These are phyloP conservation scores for Gymnodraco acuticeps DNA, from an alignment of 2,797 vertebrate species.

Conservation along the genomic window DNA sequence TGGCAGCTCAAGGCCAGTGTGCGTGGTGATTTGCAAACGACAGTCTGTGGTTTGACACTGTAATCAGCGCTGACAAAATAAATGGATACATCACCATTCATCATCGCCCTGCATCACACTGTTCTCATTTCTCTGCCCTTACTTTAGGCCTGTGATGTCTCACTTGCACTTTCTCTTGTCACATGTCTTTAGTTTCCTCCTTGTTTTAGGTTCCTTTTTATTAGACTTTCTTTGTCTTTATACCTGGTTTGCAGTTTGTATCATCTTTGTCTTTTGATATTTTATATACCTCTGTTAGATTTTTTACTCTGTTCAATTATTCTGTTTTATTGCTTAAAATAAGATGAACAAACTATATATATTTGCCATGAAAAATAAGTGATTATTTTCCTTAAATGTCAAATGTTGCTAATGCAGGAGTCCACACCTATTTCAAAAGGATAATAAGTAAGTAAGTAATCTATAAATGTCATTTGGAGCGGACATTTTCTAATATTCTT, in stretches of 20 bases:
- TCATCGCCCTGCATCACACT: conserved; percentile 36
- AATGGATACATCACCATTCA: conserved; percentile 55
- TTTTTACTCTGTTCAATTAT: background rate
- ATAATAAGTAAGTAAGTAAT: conserved; percentile 17
- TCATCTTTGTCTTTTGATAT: background rate
- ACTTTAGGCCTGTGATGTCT: conserved; percentile 15
- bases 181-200: conserved; percentile 6
- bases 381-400: background rate
- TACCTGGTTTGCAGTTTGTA: background rate
- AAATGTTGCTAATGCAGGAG: background rate
- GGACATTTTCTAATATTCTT: conserved; percentile 33
- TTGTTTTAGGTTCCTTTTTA: background rate
- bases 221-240: background rate
- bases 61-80: conserved; percentile 69
- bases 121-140: conserved; percentile 23
- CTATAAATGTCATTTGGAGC: conserved; percentile 11
- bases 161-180: background rate
- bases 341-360: too few relatives aligned
- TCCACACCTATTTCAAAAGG: background rate
- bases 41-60: conserved; percentile 62
- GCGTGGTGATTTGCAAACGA: conserved; percentile 59
- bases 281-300: background rate
- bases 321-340: background rate
- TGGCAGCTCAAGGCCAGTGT: conserved; percentile 11
- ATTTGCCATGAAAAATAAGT: background rate